These are phyloP conservation scores for Fulica atra DNA, from an alignment of 2,113 vertebrate genomes.

Conservation along the genomic window DNA sequence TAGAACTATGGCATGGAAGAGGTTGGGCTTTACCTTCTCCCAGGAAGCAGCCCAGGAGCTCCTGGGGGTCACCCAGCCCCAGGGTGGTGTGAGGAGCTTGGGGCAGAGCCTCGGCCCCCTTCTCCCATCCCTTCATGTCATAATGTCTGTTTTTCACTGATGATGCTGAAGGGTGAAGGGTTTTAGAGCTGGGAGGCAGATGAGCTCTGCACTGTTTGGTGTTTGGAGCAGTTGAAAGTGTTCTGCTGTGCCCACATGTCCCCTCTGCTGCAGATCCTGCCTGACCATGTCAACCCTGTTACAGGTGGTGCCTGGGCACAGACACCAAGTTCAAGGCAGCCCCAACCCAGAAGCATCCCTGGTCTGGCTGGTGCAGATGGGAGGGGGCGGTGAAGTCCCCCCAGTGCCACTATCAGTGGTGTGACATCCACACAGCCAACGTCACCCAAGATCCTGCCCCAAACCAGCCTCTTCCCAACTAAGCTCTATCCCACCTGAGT, in stretches of 20 bases:
- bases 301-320: neutral
- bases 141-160: accelerated
- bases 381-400: neutral
- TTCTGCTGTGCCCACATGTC: accelerated
- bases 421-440: neutral
- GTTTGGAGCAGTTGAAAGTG: neutral
- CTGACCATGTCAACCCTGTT: too few relatives aligned
- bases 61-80: neutral
- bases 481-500: neutral
- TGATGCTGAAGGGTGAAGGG: neutral
- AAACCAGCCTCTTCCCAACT: accelerated
- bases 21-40: neutral
- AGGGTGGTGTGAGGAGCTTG: neutral
- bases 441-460: accelerated
- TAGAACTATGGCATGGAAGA: neutral
- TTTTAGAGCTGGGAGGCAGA: neutral
- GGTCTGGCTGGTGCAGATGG: neutral
- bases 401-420: neutral
- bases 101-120: neutral
- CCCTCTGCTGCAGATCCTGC: neutral
- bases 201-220: accelerated
- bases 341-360: neutral
- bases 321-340: neutral
- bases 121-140: accelerated
- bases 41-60: neutral